Evolutionary conservation across 2,888 invertebrate species (phyloP), one percentile per base, ranked within the genome.

Genomic region (Drosophila subquinaria): DNA sequence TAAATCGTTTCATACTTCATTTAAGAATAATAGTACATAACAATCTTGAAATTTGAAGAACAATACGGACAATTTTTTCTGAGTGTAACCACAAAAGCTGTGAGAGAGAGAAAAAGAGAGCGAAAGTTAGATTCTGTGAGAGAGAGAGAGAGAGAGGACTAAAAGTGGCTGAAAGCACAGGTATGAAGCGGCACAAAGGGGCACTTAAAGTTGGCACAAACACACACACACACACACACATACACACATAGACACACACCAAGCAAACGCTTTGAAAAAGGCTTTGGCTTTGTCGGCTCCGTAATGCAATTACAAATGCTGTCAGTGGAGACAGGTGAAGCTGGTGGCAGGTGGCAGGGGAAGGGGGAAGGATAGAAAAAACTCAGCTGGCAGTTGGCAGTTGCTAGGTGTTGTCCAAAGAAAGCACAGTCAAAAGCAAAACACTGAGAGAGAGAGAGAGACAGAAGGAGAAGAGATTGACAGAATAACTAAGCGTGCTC

Each of bases 231-330:
- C 55, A 47, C 23, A 15, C 42, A 35, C 30, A 47, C 15, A 20
- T 2, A 53, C 20, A 30, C 33, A 45, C 30, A 45, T 45, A 23
- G 42, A 38, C 48, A 52, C 13, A 23, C 47, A 30, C 27, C 47
- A 30, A 33, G 65, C 70, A 67, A 66, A 64, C 30, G 57, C 61
- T 76, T 80, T 80, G 30, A 73, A 80, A 80, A 81, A 76, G 89
- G 76, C 73, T 84, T 89, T 74, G 73, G 73, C 84, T 89, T 89
- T 84, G 89, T 83, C 78, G 76, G 56, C 56, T 56, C 52, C 61
- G 79, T 84, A 85, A 85, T 83, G 84, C 89, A 85, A 85, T 85
- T 84, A 88, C 79, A 84, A 84, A 89, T 81, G 76, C 89, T 79
- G 70, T 43, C 74, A 71, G 82, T 67, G 36, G 66, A 30, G 48